These are phyloP conservation scores for Drosophila ambigua DNA, from an alignment of 1,140 invertebrate genomes.

Conservation along the genomic window DNA sequence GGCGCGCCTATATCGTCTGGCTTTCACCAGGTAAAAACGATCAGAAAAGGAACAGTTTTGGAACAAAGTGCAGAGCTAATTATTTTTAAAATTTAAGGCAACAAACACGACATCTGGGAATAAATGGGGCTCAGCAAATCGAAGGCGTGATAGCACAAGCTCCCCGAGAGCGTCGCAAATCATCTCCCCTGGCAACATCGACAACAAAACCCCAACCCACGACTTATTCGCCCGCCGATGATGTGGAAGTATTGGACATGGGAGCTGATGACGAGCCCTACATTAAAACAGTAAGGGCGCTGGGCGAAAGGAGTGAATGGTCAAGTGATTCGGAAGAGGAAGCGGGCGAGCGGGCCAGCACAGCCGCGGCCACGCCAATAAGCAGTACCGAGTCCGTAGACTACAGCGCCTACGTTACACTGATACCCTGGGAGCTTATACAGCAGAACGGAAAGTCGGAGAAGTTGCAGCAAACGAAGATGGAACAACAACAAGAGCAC, in stretches of 20 bases:
- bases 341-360: slow-evolving; percentile 9
- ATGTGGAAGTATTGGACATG: slow-evolving; percentile 76
- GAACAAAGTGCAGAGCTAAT: background rate
- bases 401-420: slow-evolving; percentile 68
- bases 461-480: slow-evolving; percentile 64
- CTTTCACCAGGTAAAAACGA: slow-evolving; percentile 86
- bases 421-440: slow-evolving; percentile 79
- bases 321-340: slow-evolving; percentile 58
- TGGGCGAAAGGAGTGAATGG: slow-evolving; percentile 63
- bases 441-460: slow-evolving; percentile 74
- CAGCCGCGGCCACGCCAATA: slow-evolving; percentile 27
- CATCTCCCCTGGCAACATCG: slow-evolving; percentile 23
- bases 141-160: slow-evolving; percentile 55
- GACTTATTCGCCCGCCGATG: slow-evolving; percentile 49
- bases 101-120: slow-evolving; percentile 89
- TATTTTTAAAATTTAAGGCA: slow-evolving; percentile 84
- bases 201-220: slow-evolving; percentile 25
- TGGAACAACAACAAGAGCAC: slow-evolving; percentile 1
- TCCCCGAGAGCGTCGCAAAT: slow-evolving; percentile 66
- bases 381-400: slow-evolving; percentile 55
- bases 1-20: slow-evolving; percentile 87
- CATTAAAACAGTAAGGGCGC: slow-evolving; percentile 49
- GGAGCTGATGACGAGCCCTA: slow-evolving; percentile 45
- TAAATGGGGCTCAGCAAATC: slow-evolving; percentile 84
- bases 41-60: background rate